phyloP scores from a whole-genome alignment of 2,113 vertebrate species.

The Hystrix cristata region DNA sequence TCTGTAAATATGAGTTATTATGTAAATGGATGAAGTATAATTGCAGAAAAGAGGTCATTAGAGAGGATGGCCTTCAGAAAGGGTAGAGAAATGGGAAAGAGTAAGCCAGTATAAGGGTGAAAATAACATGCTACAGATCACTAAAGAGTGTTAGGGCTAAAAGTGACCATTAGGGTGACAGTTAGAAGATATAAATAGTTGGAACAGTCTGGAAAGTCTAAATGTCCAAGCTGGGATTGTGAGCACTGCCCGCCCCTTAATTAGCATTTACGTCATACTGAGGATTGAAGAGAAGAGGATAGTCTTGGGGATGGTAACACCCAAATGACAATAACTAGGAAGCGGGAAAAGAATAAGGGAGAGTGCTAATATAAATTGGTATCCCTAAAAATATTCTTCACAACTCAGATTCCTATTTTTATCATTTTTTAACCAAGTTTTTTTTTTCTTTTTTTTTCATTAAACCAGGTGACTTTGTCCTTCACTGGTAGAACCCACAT shows the following conservation, averaged over 20 bases:
- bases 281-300: neutral
- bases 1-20: neutral
- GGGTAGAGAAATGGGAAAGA: neutral
- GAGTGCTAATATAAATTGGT: neutral
- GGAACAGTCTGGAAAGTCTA: neutral
- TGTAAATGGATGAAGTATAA: neutral
- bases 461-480: neutral
- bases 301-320: neutral
- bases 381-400: neutral
- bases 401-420: neutral
- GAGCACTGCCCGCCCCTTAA: neutral
- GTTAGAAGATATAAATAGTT: constrained; percentile 16
- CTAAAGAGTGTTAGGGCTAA: neutral
- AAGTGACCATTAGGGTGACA: constrained; percentile 40
- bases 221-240: neutral
- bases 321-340: neutral
- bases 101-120: neutral
- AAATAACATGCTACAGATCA: neutral
- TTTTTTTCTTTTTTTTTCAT: neutral
- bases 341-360: neutral
- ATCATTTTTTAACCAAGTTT: neutral
- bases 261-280: neutral
- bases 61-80: neutral
- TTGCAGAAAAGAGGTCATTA: neutral
- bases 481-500: neutral